Conservation (phyloP, 2,797 vertebrate species). For the Diceros bicornis region DNA sequence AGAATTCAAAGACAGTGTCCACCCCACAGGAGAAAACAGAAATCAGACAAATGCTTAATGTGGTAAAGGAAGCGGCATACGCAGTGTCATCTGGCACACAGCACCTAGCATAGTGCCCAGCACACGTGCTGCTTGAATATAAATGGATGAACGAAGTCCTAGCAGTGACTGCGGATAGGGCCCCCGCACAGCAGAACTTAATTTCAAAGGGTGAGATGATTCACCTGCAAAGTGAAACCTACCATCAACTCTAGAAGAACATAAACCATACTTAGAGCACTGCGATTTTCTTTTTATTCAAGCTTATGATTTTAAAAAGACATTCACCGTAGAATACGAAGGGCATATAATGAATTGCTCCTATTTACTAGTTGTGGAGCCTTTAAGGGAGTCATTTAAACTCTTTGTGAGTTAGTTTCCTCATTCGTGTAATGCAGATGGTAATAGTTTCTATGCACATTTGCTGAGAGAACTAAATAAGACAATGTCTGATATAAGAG, state of each 20-base stretch:
- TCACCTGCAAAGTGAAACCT: conserved; percentile 81
- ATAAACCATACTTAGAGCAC: neutral
- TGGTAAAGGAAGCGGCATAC: conserved; percentile 67
- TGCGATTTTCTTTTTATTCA: neutral
- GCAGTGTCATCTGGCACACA: conserved; percentile 80
- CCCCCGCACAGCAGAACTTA: conserved; percentile 62
- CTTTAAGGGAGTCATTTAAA: neutral
- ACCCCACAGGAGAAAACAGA: conserved; percentile 75
- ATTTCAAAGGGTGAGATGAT: conserved; percentile 78
- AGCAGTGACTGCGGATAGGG: conserved; percentile 63
- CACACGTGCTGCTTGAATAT: neutral
- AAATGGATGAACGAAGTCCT: conserved; percentile 54
- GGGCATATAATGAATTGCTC: neutral
- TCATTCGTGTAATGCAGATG: rapidly evolving
- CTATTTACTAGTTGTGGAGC: neutral
- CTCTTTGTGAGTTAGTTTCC: neutral
- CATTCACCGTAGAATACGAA: neutral
- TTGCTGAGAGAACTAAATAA: conserved; percentile 1
- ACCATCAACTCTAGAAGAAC: conserved; percentile 73
- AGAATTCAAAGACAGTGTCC: conserved; percentile 77
- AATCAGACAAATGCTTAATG: conserved; percentile 68
- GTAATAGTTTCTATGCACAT: neutral
- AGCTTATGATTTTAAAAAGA: conserved; percentile 38
- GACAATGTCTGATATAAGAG: neutral
- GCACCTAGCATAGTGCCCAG: neutral